phyloP scores from a whole-genome alignment of 2,113 vertebrate species.

The Sula dactylatra region DNA sequence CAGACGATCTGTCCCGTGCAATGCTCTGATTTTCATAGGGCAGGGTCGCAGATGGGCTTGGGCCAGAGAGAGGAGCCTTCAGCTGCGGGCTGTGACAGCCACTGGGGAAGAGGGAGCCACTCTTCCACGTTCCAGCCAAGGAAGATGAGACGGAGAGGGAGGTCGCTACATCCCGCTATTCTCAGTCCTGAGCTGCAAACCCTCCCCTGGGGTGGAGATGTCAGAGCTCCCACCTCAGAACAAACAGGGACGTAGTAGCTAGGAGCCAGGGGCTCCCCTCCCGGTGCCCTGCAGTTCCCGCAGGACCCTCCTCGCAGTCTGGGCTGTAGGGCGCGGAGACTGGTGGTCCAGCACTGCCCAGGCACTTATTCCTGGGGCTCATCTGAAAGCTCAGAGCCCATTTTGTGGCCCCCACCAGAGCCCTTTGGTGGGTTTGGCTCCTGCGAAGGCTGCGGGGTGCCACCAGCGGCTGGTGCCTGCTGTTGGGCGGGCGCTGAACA shows the following conservation, averaged over 20 bases:
- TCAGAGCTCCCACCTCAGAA: neutral
- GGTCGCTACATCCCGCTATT: neutral
- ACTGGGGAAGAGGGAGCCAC: neutral
- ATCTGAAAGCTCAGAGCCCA: neutral
- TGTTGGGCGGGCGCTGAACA: fast-evolving
- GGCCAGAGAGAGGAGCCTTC: neutral
- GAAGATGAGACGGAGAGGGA: neutral
- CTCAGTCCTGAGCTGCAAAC: neutral
- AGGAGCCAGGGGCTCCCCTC: neutral
- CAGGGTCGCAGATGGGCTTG: neutral
- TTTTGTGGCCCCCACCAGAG: neutral
- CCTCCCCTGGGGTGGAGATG: neutral
- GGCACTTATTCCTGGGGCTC: neutral
- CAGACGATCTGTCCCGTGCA: neutral
- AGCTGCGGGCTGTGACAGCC: neutral
- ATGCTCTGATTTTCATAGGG: neutral
- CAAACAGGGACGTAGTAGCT: neutral
- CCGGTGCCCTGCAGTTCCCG: neutral
- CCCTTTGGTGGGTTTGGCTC: neutral
- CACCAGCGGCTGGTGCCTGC: neutral
- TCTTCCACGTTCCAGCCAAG: neutral
- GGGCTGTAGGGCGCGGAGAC: neutral
- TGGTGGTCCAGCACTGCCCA: neutral
- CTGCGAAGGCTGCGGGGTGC: fast-evolving
- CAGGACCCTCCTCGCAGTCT: neutral